Evolutionary conservation across 2,113 vertebrate genomes (phyloP), one percentile per base, ranked within the genome.

Genomic region (Etheostoma cragini): DNA sequence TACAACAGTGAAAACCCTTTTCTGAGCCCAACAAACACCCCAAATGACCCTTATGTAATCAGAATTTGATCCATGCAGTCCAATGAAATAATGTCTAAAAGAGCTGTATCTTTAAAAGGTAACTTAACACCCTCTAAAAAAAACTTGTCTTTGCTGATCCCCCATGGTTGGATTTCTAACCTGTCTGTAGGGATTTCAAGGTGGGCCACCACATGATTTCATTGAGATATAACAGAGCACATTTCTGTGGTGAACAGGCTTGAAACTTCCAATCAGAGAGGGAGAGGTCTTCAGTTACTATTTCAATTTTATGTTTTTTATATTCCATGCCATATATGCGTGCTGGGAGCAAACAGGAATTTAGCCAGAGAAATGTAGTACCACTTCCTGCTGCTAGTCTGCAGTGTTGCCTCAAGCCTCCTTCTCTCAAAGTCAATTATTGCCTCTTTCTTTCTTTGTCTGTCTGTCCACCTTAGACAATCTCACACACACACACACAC

Each of bases 301-400:
- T 56, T 24, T 56, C 6, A 33, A 58, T 58, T 30, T 17, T 0
- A 33, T 8, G 26, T 58, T 33, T 26, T 58, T 30, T 8, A 17
- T 58, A 30, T 8, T 58, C 10, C 38, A 33, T 58, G 56, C 15
- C 24, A 58, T 30, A 17, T 33, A 58, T 58, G 26, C 15, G 0
- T 33, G 6, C 16, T 7, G 33, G 26, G 15, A 58, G 26, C 56
- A 58, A 58, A 58, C 26, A 58, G 56, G 56, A 58, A 42, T 35
- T 62, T 15, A 30, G 24, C 24, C 56, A 6, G 56, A 42, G 10
- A 11, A 0, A 11, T 87, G 91, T 78, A 92, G 63, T 91, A 84
- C 92, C 65, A 0, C 24, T 71, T 79, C 76, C 78, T 84, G 70
- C 88, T 85, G 87, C 88, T 92, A 89, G 90, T 90, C 60, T 49